These are phyloP conservation scores for Morone chrysops DNA, from an alignment of 2,113 vertebrate genomes.

Conservation along the genomic window DNA sequence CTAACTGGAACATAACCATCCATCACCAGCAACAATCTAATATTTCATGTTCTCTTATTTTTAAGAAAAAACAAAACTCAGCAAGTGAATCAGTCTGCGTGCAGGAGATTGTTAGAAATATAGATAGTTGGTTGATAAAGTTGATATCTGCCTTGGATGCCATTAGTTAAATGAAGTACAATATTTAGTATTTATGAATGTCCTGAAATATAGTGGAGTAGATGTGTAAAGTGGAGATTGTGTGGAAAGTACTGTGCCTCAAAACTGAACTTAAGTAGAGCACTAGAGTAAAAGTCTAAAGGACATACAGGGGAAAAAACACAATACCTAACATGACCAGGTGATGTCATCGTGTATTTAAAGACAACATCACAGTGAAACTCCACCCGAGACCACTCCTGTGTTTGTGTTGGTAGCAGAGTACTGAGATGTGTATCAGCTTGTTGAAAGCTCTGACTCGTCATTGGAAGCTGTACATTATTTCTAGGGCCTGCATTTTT, in stretches of 20 bases:
- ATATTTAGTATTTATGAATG: no score
- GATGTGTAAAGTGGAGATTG: neutral
- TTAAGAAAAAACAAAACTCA: constrained; percentile 8
- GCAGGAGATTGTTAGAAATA: neutral
- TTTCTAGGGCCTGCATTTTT: constrained; percentile 16
- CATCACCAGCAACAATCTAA: constrained; percentile 1
- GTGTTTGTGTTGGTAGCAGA: constrained; percentile 52
- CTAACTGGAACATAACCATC: neutral
- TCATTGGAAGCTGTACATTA: constrained; percentile 37
- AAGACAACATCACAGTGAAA: constrained; percentile 30
- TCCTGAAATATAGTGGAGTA: neutral
- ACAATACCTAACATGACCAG: neutral
- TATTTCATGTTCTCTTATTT: neutral
- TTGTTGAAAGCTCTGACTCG: constrained; percentile 48
- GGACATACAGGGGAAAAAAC: neutral
- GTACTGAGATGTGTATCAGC: constrained; percentile 59
- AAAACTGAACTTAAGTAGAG: neutral
- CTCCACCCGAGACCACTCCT: constrained; percentile 57
- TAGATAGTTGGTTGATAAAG: neutral
- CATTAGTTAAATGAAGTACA: no score
- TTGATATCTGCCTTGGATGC: neutral
- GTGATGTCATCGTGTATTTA: constrained; percentile 43
- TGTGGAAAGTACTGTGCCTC: neutral
- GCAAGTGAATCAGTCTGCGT: neutral
- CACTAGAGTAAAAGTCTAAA: neutral